Conservation (phyloP, 2,113 vertebrate genomes). For the Boleophthalmus pectinirostris region DNA sequence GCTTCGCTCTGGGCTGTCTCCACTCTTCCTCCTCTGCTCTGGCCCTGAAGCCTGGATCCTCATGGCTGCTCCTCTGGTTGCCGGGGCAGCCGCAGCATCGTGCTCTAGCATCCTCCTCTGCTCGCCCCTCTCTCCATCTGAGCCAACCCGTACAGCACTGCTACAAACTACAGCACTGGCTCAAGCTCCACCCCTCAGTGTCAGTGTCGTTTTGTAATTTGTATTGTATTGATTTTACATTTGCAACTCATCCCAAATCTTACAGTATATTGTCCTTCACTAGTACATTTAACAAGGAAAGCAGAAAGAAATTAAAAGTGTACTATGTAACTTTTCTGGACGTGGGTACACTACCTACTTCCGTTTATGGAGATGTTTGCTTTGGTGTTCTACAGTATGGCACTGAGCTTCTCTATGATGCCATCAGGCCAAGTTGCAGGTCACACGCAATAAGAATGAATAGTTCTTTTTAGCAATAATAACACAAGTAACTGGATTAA, state of each 20-base stretch:
- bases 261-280: background rate
- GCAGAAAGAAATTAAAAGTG: background rate
- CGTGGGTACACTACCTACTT: too few relatives aligned
- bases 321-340: too few relatives aligned
- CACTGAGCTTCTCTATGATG: too few relatives aligned
- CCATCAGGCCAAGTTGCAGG: too few relatives aligned
- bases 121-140: slow-evolving; percentile 18
- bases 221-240: too few relatives aligned
- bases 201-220: background rate
- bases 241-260: background rate
- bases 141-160: background rate
- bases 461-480: too few relatives aligned
- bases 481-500: too few relatives aligned
- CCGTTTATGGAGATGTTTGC: too few relatives aligned
- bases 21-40: slow-evolving; percentile 66
- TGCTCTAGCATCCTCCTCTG: slow-evolving; percentile 53
- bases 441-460: too few relatives aligned
- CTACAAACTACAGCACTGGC: slow-evolving; percentile 1
- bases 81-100: slow-evolving; percentile 40
- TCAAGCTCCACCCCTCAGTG: slow-evolving; percentile 32
- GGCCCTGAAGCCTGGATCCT: slow-evolving; percentile 52
- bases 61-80: slow-evolving; percentile 45
- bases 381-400: too few relatives aligned
- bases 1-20: slow-evolving; percentile 25
- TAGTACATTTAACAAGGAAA: background rate